Base-by-base conservation (phyloP, 2,888 invertebrate genomes). In the Volucella inanis region DNA sequence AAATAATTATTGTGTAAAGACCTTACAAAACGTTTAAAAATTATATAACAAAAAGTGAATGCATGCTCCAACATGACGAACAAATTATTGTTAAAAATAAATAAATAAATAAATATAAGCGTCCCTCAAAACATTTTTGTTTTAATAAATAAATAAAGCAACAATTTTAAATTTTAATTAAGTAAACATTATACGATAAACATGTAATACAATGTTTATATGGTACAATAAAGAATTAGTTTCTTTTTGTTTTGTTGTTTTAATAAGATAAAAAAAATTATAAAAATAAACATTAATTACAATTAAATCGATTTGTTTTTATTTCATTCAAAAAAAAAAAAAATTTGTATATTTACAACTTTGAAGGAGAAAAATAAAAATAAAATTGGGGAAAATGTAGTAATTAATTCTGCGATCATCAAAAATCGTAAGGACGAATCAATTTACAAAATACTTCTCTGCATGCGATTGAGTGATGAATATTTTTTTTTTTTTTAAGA, bases 381-480 rank as follows among this genome's bases (percentile, higher is more conserved):
- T 59, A 41, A 3, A 31, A 54, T 67, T 71, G 45, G 52, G 64
- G 52, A 47, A 43, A 49, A 61, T 57, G 38, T 68, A 38, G 15
- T 55, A 22, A 10, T 14, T 80, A 47, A 65, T 57, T 47, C 31
- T 59, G 55, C 39, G 55, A 57, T 41, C 22, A 50, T 50, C 43
- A 49, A 65, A 52, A 61, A 54, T 18, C 11, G 22, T 14, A 71
- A 55, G 43, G 43, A 62, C 68, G 74, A 70, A 39, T 78, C 59
- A 83, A 62, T 68, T 74, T 55, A 79, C 83, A 79, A 79, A 84
- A 80, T 75, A 78, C 54, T n/a, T 81, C 47, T 85, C 85, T 81
- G 81, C 85, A 85, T 85, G 85, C 85, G 62, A 50, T 81, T 77
- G 74, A 64, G 43, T 75, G 76, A 68, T 76, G 75, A 59, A 43